Conservation (phyloP, 2,113 vertebrate genomes). For the Strigops habroptila region DNA sequence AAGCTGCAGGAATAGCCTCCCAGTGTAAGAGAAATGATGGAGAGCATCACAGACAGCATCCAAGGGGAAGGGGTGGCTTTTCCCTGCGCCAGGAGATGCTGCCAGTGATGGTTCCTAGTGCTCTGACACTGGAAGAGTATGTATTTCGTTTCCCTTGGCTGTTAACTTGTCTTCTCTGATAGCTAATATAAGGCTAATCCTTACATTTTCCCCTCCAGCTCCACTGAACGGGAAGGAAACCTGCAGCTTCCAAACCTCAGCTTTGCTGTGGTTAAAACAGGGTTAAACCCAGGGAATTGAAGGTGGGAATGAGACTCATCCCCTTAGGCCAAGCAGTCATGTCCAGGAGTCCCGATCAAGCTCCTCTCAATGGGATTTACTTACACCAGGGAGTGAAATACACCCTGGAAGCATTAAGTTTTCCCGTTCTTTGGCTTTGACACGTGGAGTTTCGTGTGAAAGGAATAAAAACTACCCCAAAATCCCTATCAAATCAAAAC, state of each 20-base stretch:
- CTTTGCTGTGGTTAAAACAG: background rate
- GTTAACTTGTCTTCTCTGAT: rapidly evolving
- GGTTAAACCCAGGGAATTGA: background rate
- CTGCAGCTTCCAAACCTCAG: background rate
- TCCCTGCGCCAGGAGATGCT: rapidly evolving
- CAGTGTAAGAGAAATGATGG: rapidly evolving
- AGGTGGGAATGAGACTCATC: background rate
- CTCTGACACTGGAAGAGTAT: background rate
- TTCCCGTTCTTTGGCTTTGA: background rate
- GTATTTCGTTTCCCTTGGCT: background rate
- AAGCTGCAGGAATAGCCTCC: background rate
- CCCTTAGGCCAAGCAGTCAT: background rate
- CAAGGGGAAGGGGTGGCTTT: background rate
- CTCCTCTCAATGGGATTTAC: background rate
- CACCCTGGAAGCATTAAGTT: background rate
- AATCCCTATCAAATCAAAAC: background rate
- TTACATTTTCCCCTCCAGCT: too few relatives aligned
- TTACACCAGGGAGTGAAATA: background rate
- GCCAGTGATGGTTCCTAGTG: rapidly evolving
- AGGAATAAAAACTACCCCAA: background rate
- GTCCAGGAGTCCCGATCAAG: too few relatives aligned
- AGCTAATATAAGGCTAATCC: background rate
- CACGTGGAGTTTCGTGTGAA: background rate
- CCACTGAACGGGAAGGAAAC: too few relatives aligned
- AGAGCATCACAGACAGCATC: rapidly evolving